Percentiles rank a stretch among this genome's conserved stretches.
phyloP scores from a whole-genome alignment of 2,797 vertebrate genomes.

The Parambassis ranga region DNA sequence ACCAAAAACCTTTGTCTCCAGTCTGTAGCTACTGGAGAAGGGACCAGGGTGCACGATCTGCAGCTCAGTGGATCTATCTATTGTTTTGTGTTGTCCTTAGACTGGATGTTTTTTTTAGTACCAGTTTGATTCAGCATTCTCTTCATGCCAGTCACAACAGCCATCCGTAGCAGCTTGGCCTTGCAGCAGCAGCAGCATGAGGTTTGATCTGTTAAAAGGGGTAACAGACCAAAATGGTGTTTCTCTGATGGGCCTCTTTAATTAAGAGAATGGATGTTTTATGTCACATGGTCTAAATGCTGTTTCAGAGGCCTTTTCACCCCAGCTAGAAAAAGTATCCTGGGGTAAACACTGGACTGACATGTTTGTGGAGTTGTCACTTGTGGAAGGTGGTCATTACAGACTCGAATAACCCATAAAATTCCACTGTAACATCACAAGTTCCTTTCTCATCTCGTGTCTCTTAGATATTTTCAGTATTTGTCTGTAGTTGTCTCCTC shows the following conservation, averaged over 20 bases:
- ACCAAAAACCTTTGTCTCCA: constrained; percentile 67
- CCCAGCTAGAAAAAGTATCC: constrained; percentile 38
- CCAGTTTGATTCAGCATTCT: constrained; percentile 37
- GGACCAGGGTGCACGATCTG: constrained; percentile 63
- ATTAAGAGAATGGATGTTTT: constrained; percentile 7
- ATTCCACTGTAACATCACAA: constrained; percentile 43
- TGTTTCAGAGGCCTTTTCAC: constrained; percentile 54
- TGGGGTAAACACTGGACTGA: constrained; percentile 74
- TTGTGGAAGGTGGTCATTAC: constrained; percentile 36
- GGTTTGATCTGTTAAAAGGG: constrained; percentile 16
- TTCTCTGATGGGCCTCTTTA: constrained; percentile 28
- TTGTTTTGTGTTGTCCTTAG: constrained; percentile 46
- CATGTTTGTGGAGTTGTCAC: constrained; percentile 56
- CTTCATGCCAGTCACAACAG: constrained; percentile 60
- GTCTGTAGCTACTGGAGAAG: constrained; percentile 56
- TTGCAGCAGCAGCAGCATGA: constrained; percentile 24
- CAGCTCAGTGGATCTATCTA: constrained; percentile 47
- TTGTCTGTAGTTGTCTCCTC: constrained; percentile 55
- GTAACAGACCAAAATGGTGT: constrained; percentile 38
- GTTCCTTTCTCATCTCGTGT: constrained; percentile 44
- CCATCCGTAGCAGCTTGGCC: constrained; percentile 60
- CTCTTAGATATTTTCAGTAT: constrained; percentile 61
- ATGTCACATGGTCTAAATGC: constrained; percentile 29
- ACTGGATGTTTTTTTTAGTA: constrained; percentile 26
- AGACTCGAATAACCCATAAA: constrained; percentile 25